Evolutionary conservation across 2,113 vertebrate genomes (phyloP), one percentile per base, ranked within the genome.

Genomic region (Odontophorus gujanensis): DNA sequence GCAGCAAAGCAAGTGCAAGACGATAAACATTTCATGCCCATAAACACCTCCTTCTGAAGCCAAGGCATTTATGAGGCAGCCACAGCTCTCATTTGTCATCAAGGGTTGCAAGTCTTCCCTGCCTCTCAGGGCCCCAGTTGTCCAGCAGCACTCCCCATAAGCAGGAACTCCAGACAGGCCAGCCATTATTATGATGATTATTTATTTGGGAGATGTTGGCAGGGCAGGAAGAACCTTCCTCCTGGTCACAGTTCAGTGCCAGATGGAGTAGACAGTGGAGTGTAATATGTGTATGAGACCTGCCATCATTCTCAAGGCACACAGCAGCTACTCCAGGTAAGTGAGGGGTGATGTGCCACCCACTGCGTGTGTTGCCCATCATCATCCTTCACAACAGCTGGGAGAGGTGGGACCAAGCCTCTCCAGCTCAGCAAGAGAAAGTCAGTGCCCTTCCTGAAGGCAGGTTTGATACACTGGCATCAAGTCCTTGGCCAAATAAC

Each of bases 141-240:
- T 74, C 74, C 91, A 91, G 81, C 84, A 83, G 68, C 61, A 51
- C 48, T 15, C 7, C 80, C 13, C 32, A 90, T 82, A 87, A 87
- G 81, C 72, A 77, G 89, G 45, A 87, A 36, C 69, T 81, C 92
- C 74, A 79, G 73, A 74, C 81, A 75, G 50, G 21, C 53, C 77
- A 28, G 32, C 34, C 63, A 74, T 67, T 80, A 83, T 92, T 84
- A 92, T 71, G 55, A 79, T 17, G 51, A 86, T 95, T 96, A 96
- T 96, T 97, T 97, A 96, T 94, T 88, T 84, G 78, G 87, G 21
- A 48, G 85, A 89, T 79, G 40, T 34, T 84, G 71, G 71, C 45
- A 81, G 78, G 51, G 84, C 74, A 82, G 92, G 59, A 83, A 26
- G 57, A 94, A 92, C 92, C 72, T 91, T 85, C 79, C 66, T 74